Percentiles rank a stretch among this genome's conserved stretches.
Evolutionary conservation across 2,113 vertebrate species (phyloP).

Genomic region (Brachypteracias leptosomus): DNA sequence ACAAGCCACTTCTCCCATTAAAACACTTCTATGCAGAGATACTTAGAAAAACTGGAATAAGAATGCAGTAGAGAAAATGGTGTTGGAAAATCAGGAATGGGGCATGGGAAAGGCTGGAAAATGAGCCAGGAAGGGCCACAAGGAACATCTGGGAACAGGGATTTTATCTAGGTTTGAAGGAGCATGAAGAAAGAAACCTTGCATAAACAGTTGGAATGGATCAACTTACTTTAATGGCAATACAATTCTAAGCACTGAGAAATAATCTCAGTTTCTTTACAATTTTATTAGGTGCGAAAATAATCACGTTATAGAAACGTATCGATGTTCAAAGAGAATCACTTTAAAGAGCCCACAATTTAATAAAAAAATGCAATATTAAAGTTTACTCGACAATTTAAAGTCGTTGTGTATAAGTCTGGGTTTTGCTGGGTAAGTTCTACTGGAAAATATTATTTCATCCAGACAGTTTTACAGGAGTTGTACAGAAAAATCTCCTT

Average conservation of each 20-base stretch:
- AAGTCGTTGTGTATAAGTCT: background rate
- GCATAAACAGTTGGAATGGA: background rate
- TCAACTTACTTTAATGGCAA: background rate
- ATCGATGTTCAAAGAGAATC: background rate
- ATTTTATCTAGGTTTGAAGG: background rate
- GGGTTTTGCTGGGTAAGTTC: background rate
- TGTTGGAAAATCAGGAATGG: background rate
- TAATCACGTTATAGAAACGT: conserved; percentile 22
- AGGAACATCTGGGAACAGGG: background rate
- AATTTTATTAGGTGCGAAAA: conserved; percentile 40
- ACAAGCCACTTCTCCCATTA: background rate
- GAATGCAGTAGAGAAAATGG: background rate
- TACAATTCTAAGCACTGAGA: background rate
- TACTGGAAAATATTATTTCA: background rate
- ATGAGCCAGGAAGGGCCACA: background rate
- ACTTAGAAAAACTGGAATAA: background rate
- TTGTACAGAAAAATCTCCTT: background rate
- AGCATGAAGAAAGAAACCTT: background rate
- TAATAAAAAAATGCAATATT: conserved; percentile 29
- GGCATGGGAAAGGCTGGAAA: background rate
- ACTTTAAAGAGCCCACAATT: conserved; percentile 7
- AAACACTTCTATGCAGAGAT: background rate
- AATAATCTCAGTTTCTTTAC: background rate
- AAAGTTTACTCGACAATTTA: conserved; percentile 1
- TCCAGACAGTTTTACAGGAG: background rate